Conservation (phyloP, 2,888 invertebrate genomes). For the Amphipyra tragopoginis region DNA sequence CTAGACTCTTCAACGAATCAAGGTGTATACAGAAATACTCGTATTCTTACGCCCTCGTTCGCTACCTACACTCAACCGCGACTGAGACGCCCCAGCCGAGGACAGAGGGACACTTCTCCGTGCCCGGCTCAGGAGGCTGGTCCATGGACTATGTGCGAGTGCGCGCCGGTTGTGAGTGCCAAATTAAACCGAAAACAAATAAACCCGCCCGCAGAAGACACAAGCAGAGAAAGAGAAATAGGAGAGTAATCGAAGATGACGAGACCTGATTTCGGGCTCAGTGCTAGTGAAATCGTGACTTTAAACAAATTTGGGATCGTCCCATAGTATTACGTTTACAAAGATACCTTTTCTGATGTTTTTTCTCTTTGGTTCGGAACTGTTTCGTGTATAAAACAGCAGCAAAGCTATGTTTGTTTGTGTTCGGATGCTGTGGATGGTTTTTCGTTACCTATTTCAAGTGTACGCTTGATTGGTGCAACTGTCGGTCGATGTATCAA, state of each 20-base stretch:
- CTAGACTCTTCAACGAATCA: constrained; percentile 92
- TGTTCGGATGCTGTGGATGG: constrained; percentile 46
- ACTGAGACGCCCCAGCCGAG: constrained; percentile 80
- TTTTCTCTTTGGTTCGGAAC: constrained; percentile 46
- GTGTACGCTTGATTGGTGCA: constrained; percentile 52
- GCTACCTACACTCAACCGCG: constrained; percentile 85
- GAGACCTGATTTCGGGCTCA: constrained; percentile 77
- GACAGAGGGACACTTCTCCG: constrained; percentile 81
- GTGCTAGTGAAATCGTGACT: constrained; percentile 76
- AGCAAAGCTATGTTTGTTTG: constrained; percentile 53
- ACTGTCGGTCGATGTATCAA: constrained; percentile 66
- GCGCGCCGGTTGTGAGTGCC: constrained; percentile 96
- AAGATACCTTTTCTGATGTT: constrained; percentile 58
- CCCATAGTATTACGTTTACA: constrained; percentile 73
- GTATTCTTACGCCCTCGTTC: constrained; percentile 95
- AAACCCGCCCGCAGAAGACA: constrained; percentile 81
- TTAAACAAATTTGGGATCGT: constrained; percentile 76
- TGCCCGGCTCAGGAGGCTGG: constrained; percentile 91
- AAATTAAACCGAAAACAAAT: constrained; percentile 91
- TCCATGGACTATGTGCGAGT: constrained; percentile 95
- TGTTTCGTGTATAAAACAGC: constrained; percentile 46
- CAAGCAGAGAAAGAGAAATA: constrained; percentile 78
- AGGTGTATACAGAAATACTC: constrained; percentile 95
- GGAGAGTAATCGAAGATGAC: constrained; percentile 75
- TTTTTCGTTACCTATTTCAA: constrained; percentile 55